Percentiles rank a stretch among this genome's conserved stretches.
Evolutionary conservation across 1,140 invertebrate genomes (phyloP).

Genomic region (Vanessa atalanta): DNA sequence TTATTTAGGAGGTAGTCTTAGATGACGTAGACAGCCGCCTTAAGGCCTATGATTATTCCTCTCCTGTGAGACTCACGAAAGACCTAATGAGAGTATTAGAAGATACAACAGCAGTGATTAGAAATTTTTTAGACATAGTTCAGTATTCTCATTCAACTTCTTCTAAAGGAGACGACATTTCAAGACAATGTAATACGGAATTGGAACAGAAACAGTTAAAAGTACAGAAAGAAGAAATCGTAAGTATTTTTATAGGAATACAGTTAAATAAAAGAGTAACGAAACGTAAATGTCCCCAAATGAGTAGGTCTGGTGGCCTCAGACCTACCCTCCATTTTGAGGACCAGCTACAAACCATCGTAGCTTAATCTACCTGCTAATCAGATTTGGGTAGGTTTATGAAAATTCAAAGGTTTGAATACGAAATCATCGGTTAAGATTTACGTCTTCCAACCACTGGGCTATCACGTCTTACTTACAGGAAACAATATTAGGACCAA

Average conservation of each 20-base stretch:
- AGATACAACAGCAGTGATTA: constrained; percentile 44
- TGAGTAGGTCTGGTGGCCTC: too few relatives aligned
- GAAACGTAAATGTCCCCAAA: too few relatives aligned
- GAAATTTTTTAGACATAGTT: constrained; percentile 53
- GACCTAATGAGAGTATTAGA: constrained; percentile 48
- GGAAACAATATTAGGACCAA: too few relatives aligned
- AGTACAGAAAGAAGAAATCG: constrained; percentile 58
- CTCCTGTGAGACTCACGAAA: constrained; percentile 42
- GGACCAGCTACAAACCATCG: too few relatives aligned
- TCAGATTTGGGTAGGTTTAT: too few relatives aligned
- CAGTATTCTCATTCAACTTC: constrained; percentile 34
- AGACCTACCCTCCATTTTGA: too few relatives aligned
- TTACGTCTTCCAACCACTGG: too few relatives aligned
- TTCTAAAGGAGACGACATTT: constrained; percentile 23
- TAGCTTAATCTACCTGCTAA: too few relatives aligned
- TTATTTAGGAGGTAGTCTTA: constrained; percentile 44
- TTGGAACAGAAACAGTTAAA: constrained; percentile 57
- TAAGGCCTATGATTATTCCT: constrained; percentile 44
- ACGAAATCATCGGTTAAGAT: too few relatives aligned
- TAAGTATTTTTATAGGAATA: constrained; percentile 34
- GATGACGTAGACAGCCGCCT: constrained; percentile 44
- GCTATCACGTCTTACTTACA: too few relatives aligned
- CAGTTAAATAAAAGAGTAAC: neutral
- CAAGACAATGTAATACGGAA: constrained; percentile 47
- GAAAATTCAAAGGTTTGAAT: too few relatives aligned